Evolutionary conservation across 2,888 invertebrate genomes (phyloP).

Genomic region (Spatulosminthurus flaviceps): DNA sequence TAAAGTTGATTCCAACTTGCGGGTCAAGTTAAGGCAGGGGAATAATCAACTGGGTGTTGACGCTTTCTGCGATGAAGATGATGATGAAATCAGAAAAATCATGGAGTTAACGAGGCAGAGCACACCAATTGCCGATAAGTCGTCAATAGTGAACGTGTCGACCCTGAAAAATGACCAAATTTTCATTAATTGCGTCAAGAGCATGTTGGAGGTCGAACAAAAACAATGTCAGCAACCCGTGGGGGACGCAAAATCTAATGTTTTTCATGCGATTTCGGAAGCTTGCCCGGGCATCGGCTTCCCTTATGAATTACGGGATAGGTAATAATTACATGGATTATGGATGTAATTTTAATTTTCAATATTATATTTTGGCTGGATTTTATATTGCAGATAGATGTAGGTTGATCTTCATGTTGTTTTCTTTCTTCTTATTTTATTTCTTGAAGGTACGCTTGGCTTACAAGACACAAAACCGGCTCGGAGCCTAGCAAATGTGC

Average conservation of each 20-base stretch:
- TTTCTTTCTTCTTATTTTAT: too few relatives aligned
- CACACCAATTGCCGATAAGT: not conserved
- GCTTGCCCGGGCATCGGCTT: not conserved
- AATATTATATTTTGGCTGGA: not conserved
- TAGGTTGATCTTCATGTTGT: not conserved
- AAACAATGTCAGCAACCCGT: not conserved
- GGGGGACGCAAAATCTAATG: not conserved
- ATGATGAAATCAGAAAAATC: not conserved
- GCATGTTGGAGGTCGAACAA: not conserved
- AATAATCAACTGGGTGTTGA: not conserved
- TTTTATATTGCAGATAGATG: too few relatives aligned
- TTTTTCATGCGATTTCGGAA: not conserved
- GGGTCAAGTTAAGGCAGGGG: not conserved
- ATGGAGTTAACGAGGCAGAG: not conserved
- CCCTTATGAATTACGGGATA: not conserved
- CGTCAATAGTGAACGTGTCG: not conserved
- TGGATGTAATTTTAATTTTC: not conserved
- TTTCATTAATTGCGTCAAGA: not conserved
- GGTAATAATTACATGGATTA: not conserved
- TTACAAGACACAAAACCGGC: not conserved
- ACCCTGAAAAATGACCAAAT: not conserved
- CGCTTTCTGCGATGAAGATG: not conserved
- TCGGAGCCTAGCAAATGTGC: not conserved
- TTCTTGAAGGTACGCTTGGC: not conserved
- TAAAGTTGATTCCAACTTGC: not conserved